A percentile compares a stretch with the other conserved stretches of the same genome.
These are phyloP conservation scores for Agelas oroides DNA, from an alignment of 37 sponge, comb jelly and placozoan genomes.

Conservation along the genomic window DNA sequence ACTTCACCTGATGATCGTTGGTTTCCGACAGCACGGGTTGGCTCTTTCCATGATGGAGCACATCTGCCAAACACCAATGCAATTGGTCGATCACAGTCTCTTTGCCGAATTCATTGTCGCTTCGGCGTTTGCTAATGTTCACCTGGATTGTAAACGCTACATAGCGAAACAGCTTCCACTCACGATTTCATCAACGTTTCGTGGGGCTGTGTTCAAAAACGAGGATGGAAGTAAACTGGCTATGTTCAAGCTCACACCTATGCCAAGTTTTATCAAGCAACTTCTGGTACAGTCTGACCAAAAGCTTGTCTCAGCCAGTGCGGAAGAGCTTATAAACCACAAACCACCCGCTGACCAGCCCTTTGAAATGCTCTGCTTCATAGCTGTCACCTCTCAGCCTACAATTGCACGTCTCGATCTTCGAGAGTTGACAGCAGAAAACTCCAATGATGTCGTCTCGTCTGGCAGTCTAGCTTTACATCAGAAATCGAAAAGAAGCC, in stretches of 20 bases:
- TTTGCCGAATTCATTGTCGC: conserved; percentile 69
- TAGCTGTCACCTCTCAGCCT: conserved; percentile 44
- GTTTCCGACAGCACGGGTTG: conserved; percentile 45
- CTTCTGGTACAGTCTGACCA: conserved; percentile 67
- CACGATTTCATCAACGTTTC: conserved; percentile 56
- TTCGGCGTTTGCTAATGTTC: conserved; percentile 40
- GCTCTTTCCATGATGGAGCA: conserved; percentile 71
- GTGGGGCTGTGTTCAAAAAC: conserved; percentile 58
- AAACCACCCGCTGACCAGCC: conserved; percentile 20
- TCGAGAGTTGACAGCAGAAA: background rate
- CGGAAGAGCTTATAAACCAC: conserved; percentile 48
- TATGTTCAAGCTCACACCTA: conserved; percentile 34
- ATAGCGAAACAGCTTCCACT: conserved; percentile 66
- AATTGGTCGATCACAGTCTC: conserved; percentile 26
- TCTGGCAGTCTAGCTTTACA: background rate
- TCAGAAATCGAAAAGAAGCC: too few species aligned
- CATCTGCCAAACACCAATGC: conserved; percentile 59
- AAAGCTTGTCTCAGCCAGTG: conserved; percentile 15
- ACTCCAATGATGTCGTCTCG: background rate
- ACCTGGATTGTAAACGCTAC: conserved; percentile 29
- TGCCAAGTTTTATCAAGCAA: conserved; percentile 31
- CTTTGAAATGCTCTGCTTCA: conserved; percentile 39
- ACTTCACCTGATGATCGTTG: conserved; percentile 63
- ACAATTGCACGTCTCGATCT: conserved; percentile 12
- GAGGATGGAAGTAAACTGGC: conserved; percentile 32